Base-by-base conservation (phyloP, 2,888 invertebrate species). In the Oscheius sp. region DNA sequence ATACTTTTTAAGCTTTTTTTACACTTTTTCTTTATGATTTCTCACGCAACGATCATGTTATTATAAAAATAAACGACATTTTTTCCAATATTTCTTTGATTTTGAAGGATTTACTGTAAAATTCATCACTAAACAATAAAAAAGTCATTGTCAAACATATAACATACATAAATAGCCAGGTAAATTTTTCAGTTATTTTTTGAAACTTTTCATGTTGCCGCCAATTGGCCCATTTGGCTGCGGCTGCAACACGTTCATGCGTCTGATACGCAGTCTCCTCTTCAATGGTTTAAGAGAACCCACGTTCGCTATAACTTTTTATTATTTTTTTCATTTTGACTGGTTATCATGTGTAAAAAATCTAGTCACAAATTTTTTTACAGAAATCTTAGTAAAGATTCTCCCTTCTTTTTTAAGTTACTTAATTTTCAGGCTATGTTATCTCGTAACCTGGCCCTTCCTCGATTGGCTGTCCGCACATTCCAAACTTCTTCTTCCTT, bases 401-500 rank as follows among this genome's bases (percentile, higher is more conserved):
- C n/a, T n/a, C n/a, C n/a, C n/a, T n/a, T n/a, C n/a, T n/a, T n/a
- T n/a, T n/a, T n/a, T n/a, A n/a, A n/a, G n/a, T n/a, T 51, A 33
- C 22, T 32, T n/a, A 33, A 1, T 26, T 62, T 62, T 44, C 62
- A 62, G 62, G 62, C 62, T 17, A 80, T 80, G 80, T 71, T 83
- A 70, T 78, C 82, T 57, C 80, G 81, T 68, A 76, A 76, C 71
- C 69, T 82, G 67, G 74, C 74, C 64, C 71, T 83, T 65, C 82
- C 83, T 57, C 75, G 82, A 66, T 63, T 83, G 66, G 75, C 76
- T 33, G 70, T 81, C 54, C 77, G 83, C 49, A 68, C 77, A 62
- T 54, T 83, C 30, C 82, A 80, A 64, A 82, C 78, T 50, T 74
- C 81, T 26, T 51, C 78, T 41, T 62, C 72, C 41, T 56, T 71